phyloP scores from a whole-genome alignment of 2,888 invertebrate species.

The Tiphia femorata region DNA sequence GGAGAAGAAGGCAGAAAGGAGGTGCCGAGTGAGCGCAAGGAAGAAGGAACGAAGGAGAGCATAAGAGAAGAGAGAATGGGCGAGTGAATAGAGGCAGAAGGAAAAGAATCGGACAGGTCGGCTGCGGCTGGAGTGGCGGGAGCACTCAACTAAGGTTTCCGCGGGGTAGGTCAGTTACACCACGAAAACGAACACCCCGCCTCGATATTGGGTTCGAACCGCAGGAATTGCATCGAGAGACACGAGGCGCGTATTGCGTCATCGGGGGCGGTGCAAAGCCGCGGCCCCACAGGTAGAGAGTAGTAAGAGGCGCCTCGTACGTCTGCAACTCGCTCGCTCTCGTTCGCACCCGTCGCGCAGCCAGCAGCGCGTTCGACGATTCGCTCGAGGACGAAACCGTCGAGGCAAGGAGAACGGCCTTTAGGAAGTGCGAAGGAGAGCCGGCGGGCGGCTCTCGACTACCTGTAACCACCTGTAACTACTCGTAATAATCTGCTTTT shows the following conservation, averaged over 20 bases:
- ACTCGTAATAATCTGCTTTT: constrained; percentile 45
- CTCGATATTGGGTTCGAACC: constrained; percentile 48
- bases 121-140: constrained; percentile 42
- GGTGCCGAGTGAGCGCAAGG: constrained; percentile 22
- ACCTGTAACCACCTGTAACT: constrained; percentile 47
- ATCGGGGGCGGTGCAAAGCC: no score
- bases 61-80: constrained; percentile 10
- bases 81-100: no score
- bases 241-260: no score
- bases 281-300: no score
- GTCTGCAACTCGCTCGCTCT: no score
- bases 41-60: constrained; percentile 14
- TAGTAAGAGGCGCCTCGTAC: no score
- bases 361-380: no score
- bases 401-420: constrained; percentile 38
- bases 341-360: no score
- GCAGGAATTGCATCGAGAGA: constrained; percentile 52
- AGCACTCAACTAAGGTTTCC: constrained; percentile 53
- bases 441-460: constrained; percentile 32
- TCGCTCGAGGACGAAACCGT: no score
- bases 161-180: constrained; percentile 58
- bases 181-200: constrained; percentile 50
- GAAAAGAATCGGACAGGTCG: constrained; percentile 35
- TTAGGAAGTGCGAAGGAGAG: constrained; percentile 47
- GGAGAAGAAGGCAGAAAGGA: no score